Percentiles rank a stretch among this genome's conserved stretches.
Conservation (phyloP, 2,113 vertebrate species). For the Aythya baeri region DNA sequence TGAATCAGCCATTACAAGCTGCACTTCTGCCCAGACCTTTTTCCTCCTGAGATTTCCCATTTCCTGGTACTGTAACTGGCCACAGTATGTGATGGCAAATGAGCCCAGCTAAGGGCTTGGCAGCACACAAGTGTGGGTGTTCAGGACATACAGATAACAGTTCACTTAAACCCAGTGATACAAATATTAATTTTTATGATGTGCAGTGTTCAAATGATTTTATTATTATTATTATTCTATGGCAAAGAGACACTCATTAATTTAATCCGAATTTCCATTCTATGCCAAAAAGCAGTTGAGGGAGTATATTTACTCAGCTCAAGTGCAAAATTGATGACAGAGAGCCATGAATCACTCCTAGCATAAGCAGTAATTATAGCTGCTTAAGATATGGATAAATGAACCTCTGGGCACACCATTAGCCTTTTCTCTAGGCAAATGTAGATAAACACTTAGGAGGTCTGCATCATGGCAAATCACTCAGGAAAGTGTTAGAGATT, state of each 20-base stretch:
- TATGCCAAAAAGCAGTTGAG: neutral
- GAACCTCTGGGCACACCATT: too few relatives aligned
- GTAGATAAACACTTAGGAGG: too few relatives aligned
- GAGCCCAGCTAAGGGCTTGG: neutral
- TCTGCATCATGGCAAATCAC: neutral
- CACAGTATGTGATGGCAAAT: neutral
- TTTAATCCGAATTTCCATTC: neutral
- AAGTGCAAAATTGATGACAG: rapidly evolving
- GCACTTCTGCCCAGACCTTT: neutral
- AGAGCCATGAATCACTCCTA: too few relatives aligned
- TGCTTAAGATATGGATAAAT: neutral
- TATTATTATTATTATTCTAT: neutral
- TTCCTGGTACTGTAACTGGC: neutral
- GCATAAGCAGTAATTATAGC: neutral
- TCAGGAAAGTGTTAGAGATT: rapidly evolving
- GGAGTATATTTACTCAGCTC: neutral
- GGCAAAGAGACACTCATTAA: neutral
- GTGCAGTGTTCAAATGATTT: neutral
- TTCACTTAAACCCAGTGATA: neutral
- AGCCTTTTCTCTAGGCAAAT: neutral
- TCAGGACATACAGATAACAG: neutral
- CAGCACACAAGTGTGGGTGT: neutral
- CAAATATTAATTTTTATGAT: rapidly evolving
- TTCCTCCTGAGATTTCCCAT: neutral
- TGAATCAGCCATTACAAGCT: neutral